Percentiles rank a stretch among this genome's conserved stretches.
Conservation (phyloP, 2,113 vertebrate genomes). For the Chaenocephalus aceratus region DNA sequence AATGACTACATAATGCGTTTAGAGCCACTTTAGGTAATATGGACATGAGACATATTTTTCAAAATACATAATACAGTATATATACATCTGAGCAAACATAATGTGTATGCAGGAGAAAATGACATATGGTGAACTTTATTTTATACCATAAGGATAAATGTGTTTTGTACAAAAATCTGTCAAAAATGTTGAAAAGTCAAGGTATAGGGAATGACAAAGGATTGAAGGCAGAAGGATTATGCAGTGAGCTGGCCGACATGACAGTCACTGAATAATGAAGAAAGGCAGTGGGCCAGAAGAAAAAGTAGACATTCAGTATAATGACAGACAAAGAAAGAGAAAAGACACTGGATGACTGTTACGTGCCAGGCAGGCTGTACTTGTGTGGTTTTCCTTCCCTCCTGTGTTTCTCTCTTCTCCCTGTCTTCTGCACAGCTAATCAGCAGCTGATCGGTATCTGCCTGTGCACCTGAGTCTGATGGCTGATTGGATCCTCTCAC, state of each 20-base stretch:
- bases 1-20: neutral
- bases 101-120: neutral
- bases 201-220: neutral
- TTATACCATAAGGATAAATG: neutral
- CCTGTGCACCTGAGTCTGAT: too few species aligned
- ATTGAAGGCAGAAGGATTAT: constrained; percentile 14
- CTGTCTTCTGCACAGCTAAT: too few species aligned
- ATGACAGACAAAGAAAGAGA: neutral
- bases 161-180: neutral
- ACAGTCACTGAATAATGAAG: constrained; percentile 33
- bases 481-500: too few species aligned
- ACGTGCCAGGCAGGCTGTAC: too few species aligned
- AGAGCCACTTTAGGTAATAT: neutral
- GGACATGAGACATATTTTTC: neutral
- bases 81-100: neutral
- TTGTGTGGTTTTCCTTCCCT: too few species aligned
- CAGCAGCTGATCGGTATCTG: too few species aligned
- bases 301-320: neutral
- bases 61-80: neutral
- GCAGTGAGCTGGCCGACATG: neutral
- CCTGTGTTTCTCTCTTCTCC: too few species aligned
- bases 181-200: neutral
- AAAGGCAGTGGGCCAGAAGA: constrained; percentile 21
- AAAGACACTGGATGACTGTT: neutral
- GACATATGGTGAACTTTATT: neutral